These are phyloP conservation scores for Sclerodermus sp. DNA, from an alignment of 2,888 invertebrate genomes.

Conservation along the genomic window DNA sequence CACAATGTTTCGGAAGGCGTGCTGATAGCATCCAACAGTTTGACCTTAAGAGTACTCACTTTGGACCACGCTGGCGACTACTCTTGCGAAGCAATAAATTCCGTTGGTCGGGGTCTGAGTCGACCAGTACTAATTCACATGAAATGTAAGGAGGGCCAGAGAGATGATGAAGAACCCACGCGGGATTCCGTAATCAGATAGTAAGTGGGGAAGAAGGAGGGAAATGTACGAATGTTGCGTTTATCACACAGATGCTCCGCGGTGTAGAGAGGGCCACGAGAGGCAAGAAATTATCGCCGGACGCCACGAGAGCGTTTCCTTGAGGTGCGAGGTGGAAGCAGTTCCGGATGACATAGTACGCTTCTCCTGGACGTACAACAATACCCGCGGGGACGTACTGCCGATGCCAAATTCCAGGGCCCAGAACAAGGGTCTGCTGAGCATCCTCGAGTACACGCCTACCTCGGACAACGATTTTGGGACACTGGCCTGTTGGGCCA, in stretches of 20 bases:
- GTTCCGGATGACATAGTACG: conserved; percentile 71
- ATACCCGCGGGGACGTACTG: conserved; percentile 71
- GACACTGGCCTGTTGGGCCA: conserved; percentile 86
- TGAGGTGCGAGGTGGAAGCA: conserved; percentile 81
- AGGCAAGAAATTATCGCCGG: conserved; percentile 73
- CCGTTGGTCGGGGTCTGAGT: conserved; percentile 79
- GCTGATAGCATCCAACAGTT: conserved; percentile 67
- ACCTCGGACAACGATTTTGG: conserved; percentile 69
- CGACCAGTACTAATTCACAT: conserved; percentile 73
- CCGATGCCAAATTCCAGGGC: conserved; percentile 70
- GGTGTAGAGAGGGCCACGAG: conserved; percentile 74
- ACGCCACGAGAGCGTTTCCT: conserved; percentile 71
- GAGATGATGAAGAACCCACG: too few relatives aligned
- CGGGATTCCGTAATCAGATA: too few relatives aligned
- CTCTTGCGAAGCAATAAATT: conserved; percentile 78
- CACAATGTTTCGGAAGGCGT: conserved; percentile 71
- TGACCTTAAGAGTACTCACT: conserved; percentile 70
- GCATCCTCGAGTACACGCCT: conserved; percentile 64
- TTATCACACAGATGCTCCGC: conserved; percentile 69
- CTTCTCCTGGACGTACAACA: conserved; percentile 86
- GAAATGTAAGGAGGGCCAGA: conserved; percentile 80
- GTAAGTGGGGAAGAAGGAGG: not conserved
- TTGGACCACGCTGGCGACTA: conserved; percentile 77
- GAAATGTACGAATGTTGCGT: too few relatives aligned
- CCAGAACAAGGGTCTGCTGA: conserved; percentile 59